Evolutionary conservation across 2,113 vertebrate genomes (phyloP).

Genomic region (Hemichromis elongatus): DNA sequence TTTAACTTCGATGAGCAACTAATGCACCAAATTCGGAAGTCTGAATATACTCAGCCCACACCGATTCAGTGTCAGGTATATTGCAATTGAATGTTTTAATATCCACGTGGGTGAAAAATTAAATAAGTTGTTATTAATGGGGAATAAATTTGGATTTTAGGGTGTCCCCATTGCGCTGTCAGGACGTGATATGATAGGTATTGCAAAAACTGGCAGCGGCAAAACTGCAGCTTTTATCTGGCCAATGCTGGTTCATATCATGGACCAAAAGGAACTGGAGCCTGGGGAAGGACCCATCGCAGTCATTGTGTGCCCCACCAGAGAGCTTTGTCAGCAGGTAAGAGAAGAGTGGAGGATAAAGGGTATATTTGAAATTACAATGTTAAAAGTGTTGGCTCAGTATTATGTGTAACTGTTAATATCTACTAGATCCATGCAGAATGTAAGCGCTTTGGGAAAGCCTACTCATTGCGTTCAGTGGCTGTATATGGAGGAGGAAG

Average conservation of each 20-base stretch:
- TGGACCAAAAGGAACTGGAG: conserved; percentile 97
- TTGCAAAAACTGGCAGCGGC: conserved; percentile 97
- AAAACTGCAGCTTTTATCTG: conserved; percentile 99
- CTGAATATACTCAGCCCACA: conserved; percentile 97
- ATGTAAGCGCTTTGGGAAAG: conserved; percentile 97
- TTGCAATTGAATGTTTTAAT: not conserved
- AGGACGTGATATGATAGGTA: conserved; percentile 97
- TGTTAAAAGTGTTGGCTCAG: not conserved
- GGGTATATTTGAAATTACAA: not conserved
- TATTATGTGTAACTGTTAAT: not conserved
- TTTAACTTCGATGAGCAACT: conserved; percentile 97
- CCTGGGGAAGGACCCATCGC: conserved; percentile 93
- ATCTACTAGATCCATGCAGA: conserved; percentile 86
- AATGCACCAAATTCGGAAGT: conserved; percentile 97
- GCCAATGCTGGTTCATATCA: conserved; percentile 98
- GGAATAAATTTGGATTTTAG: conserved; percentile 54
- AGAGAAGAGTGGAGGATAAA: not conserved
- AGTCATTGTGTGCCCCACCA: conserved; percentile 92
- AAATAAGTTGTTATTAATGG: not conserved
- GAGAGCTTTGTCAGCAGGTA: conserved; percentile 98
- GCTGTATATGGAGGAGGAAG: conserved; percentile 97
- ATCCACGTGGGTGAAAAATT: not conserved
- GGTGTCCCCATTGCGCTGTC: conserved; percentile 93
- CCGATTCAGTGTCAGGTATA: conserved; percentile 96
- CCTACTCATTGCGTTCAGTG: conserved; percentile 92